Evolutionary conservation across 2,113 vertebrate species (phyloP).

Genomic region (Peucedramus taeniatus): DNA sequence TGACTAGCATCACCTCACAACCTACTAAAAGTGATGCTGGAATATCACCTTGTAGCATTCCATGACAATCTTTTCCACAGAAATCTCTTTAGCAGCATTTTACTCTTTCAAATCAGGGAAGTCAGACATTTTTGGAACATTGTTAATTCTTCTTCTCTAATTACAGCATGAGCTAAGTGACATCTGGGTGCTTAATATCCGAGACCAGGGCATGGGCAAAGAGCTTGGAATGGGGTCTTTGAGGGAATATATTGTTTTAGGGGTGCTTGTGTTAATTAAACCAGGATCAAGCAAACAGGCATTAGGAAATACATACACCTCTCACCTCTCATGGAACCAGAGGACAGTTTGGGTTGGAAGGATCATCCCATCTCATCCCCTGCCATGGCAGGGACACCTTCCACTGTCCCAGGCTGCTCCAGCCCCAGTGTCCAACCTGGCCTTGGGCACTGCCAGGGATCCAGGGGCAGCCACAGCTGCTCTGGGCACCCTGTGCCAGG

Average conservation of each 20-base stretch:
- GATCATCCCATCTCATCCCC: rapidly evolving
- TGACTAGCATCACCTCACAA: not conserved
- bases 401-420: not conserved
- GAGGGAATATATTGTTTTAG: not conserved
- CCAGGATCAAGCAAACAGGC: not conserved
- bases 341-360: not conserved
- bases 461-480: not conserved
- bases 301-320: not conserved
- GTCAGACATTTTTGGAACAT: not conserved
- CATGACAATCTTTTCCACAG: not conserved
- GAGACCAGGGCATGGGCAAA: not conserved
- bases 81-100: not conserved
- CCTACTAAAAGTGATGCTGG: not conserved
- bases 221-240: not conserved
- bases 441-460: not conserved
- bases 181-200: not conserved
- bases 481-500: not conserved
- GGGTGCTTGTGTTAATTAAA: not conserved
- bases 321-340: not conserved
- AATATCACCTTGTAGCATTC: not conserved
- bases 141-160: not conserved
- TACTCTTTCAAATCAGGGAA: not conserved
- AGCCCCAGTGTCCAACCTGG: not conserved
- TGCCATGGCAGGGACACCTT: not conserved
- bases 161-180: not conserved